phyloP scores from a whole-genome alignment of 2,113 vertebrate genomes.

The Polyodon spathula region DNA sequence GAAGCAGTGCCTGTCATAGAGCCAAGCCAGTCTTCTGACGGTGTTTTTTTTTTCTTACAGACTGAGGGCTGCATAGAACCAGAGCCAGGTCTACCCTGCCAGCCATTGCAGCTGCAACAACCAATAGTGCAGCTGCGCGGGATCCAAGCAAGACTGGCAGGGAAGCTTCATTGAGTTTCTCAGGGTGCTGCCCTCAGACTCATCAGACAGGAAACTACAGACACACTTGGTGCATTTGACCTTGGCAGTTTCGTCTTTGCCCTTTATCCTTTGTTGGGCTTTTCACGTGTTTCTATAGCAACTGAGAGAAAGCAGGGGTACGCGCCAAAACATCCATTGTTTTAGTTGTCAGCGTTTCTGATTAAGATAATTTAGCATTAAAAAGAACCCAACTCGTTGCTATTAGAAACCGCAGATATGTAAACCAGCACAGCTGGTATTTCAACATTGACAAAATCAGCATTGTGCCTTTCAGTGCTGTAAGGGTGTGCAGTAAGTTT shows the following conservation, averaged over 20 bases:
- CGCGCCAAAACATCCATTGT: slow-evolving; percentile 25
- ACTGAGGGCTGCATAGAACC: slow-evolving; percentile 12
- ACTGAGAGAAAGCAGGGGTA: slow-evolving; percentile 44
- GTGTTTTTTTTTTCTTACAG: slow-evolving; percentile 15
- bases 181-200: neutral
- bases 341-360: neutral
- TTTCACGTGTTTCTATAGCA: slow-evolving; percentile 53
- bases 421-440: no score
- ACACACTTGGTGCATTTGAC: slow-evolving; percentile 8
- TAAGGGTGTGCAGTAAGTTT: no score
- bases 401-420: no score
- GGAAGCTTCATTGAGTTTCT: slow-evolving; percentile 8
- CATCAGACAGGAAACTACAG: no score
- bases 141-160: neutral
- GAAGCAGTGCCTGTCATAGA: neutral
- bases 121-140: neutral
- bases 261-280: slow-evolving; percentile 34
- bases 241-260: slow-evolving; percentile 27
- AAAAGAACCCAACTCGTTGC: no score
- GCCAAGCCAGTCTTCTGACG: slow-evolving; percentile 2
- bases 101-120: slow-evolving; percentile 29
- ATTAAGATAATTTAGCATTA: no score
- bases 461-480: no score
- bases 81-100: slow-evolving; percentile 23
- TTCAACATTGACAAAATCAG: no score